Conservation (phyloP, 1,140 invertebrate species). For the Drosophila nigrodunni region DNA sequence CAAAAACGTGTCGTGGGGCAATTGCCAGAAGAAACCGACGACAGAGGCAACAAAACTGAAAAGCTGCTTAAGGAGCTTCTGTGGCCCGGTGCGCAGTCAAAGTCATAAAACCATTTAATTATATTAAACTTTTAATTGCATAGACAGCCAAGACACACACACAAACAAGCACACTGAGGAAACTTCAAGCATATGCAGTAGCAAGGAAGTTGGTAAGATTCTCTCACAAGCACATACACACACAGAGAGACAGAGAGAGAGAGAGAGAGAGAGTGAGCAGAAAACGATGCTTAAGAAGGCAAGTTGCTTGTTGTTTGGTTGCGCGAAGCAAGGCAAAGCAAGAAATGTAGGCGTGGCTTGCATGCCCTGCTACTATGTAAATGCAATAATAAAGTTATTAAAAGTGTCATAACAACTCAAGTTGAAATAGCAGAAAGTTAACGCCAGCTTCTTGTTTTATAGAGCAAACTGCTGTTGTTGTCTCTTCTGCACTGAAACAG, state of each 20-base stretch:
- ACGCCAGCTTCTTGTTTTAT: constrained; percentile 68
- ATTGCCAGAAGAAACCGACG: constrained; percentile 28
- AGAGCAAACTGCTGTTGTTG: constrained; percentile 35
- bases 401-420: constrained; percentile 85
- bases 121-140: constrained; percentile 85
- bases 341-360: constrained; percentile 14
- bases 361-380: constrained; percentile 73
- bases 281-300: constrained; percentile 46
- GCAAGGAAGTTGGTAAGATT: constrained; percentile 26
- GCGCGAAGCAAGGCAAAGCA: background rate
- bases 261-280: no score
- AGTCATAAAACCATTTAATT: constrained; percentile 84
- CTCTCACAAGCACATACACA: constrained; percentile 8
- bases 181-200: constrained; percentile 66
- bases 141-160: constrained; percentile 72
- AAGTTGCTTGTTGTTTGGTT: constrained; percentile 55
- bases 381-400: constrained; percentile 85
- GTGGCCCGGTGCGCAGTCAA: constrained; percentile 66
- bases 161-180: constrained; percentile 24
- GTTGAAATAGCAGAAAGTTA: constrained; percentile 81
- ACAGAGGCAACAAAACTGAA: constrained; percentile 33
- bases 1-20: constrained; percentile 49
- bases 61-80: constrained; percentile 47
- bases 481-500: background rate
- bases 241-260: background rate